Evolutionary conservation across 2,888 invertebrate genomes (phyloP).

Genomic region (Drosophila diplacantha): DNA sequence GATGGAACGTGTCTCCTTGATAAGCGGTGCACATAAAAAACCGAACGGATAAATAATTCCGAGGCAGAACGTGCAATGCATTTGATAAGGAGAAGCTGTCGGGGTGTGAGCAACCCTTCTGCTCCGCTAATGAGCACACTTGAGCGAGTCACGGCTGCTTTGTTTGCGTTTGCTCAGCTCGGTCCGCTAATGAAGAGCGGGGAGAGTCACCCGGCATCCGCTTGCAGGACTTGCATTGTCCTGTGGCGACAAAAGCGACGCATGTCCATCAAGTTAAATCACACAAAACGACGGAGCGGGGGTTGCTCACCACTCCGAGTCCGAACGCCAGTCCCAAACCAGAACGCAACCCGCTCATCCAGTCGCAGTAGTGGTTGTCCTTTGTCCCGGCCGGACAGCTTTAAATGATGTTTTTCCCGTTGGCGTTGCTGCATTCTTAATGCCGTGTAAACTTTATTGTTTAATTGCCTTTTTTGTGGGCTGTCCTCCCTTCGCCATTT

Average conservation of each 20-base stretch:
- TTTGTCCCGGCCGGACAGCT: slow-evolving; percentile 25
- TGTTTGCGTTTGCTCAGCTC: slow-evolving; percentile 45
- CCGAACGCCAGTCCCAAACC: slow-evolving; percentile 12
- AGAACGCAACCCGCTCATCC: slow-evolving; percentile 36
- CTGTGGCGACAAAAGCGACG: slow-evolving; percentile 45
- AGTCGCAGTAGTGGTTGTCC: slow-evolving; percentile 26
- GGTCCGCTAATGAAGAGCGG: slow-evolving; percentile 54
- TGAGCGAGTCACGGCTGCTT: slow-evolving; percentile 53
- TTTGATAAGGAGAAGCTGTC: slow-evolving; percentile 41
- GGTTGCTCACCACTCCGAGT: slow-evolving; percentile 1
- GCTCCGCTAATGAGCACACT: slow-evolving; percentile 63
- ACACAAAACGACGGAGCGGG: slow-evolving; percentile 33
- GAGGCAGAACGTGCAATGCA: slow-evolving; percentile 42
- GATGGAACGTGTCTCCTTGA: slow-evolving; percentile 41
- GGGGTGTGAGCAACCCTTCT: slow-evolving; percentile 24
- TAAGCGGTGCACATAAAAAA: slow-evolving; percentile 27
- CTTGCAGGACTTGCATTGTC: slow-evolving; percentile 60
- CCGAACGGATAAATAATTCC: slow-evolving; percentile 28
- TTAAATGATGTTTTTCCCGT: slow-evolving; percentile 39
- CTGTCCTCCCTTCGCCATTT: slow-evolving; percentile 31
- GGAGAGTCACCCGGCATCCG: slow-evolving; percentile 44
- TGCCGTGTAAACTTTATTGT: slow-evolving; percentile 65
- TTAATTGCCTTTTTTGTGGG: slow-evolving; percentile 58
- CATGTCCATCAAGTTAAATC: slow-evolving; percentile 64
- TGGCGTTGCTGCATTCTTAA: slow-evolving; percentile 44